phyloP scores from a whole-genome alignment of 2,888 invertebrate species.

The Acrobasis suavella region DNA sequence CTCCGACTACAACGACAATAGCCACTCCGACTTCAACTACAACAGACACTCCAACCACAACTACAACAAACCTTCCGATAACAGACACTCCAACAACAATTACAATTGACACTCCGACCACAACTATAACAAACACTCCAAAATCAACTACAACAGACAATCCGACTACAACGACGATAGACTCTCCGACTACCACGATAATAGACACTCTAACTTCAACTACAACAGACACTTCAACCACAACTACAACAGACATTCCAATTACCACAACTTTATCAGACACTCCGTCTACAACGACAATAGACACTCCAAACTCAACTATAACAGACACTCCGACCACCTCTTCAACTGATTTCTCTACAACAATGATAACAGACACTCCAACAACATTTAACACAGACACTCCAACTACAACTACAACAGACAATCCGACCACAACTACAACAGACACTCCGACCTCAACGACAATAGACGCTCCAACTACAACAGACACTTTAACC shows the following conservation, averaged over 20 bases:
- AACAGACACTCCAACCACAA: not conserved
- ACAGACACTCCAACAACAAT: not conserved
- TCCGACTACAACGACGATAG: not conserved
- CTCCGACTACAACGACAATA: not conserved
- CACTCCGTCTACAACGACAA: not conserved
- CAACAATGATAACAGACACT: not conserved
- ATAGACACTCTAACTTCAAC: not conserved
- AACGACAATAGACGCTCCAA: constrained; percentile 23
- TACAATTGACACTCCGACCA: not conserved
- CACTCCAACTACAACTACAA: constrained; percentile 4
- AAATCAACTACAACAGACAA: not conserved
- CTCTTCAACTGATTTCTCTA: not conserved
- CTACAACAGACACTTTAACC: constrained; percentile 7
- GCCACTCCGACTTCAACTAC: not conserved
- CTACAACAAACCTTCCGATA: not conserved
- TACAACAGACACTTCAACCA: not conserved
- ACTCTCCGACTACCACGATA: not conserved
- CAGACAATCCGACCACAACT: not conserved
- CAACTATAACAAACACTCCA: not conserved
- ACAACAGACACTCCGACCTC: not conserved
- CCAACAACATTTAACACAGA: constrained; percentile 18
- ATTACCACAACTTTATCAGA: not conserved
- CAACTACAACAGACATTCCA: not conserved
- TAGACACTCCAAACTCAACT: not conserved
- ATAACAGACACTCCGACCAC: constrained; percentile 20